Percentiles rank a stretch among this genome's conserved stretches.
phyloP scores from a whole-genome alignment of 1,140 invertebrate genomes.

The Bombus cullumanus region DNA sequence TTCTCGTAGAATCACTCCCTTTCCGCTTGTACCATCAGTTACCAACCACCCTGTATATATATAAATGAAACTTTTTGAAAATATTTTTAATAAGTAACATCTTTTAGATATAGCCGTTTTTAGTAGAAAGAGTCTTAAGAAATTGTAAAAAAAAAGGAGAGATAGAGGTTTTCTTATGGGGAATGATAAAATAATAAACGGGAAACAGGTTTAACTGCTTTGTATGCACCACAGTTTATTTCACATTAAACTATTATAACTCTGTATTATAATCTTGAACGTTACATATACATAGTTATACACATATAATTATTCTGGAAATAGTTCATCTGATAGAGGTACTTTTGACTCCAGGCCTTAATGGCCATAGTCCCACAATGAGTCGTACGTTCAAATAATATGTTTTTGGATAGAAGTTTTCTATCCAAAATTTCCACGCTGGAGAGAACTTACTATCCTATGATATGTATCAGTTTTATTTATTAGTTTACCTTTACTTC shows the following conservation, averaged over 20 bases:
- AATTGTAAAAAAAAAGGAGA: background rate
- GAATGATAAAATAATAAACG: background rate
- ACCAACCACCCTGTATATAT: no score
- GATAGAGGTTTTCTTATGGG: no score
- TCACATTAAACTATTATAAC: conserved; percentile 70
- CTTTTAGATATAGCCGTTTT: background rate
- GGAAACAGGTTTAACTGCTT: conserved; percentile 42
- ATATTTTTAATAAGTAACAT: background rate
- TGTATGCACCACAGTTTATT: conserved; percentile 64
- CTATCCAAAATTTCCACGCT: conserved; percentile 24
- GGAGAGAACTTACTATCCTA: conserved; percentile 54
- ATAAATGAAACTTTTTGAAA: background rate
- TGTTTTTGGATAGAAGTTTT: background rate
- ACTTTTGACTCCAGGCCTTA: conserved; percentile 71
- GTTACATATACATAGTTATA: conserved; percentile 68
- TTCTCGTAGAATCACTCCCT: no score
- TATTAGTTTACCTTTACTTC: background rate
- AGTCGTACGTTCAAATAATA: conserved; percentile 48
- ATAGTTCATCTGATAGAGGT: conserved; percentile 69
- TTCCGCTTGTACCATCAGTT: no score
- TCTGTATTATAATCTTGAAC: conserved; percentile 67
- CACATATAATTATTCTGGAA: conserved; percentile 64
- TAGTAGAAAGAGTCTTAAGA: background rate
- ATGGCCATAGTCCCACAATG: conserved; percentile 55
- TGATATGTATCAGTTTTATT: conserved; percentile 65